A percentile compares a stretch with the other conserved stretches of the same genome.
Evolutionary conservation across 2,888 invertebrate species (phyloP).

Genomic region (Chrysotoxum bicinctum): DNA sequence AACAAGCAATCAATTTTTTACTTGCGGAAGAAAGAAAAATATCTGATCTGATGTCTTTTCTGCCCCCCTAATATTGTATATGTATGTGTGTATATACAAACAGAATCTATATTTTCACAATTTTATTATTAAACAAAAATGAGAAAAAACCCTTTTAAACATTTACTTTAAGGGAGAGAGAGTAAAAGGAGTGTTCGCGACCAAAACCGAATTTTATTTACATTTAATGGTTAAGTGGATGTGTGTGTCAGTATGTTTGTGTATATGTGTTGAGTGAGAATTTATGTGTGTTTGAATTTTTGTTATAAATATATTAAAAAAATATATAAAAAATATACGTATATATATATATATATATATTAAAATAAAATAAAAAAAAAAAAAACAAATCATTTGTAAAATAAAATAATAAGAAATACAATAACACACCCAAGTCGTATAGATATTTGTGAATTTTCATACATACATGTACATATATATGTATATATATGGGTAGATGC

Average conservation of each 20-base stretch:
- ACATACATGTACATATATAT: not conserved
- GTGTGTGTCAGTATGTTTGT: constrained; percentile 42
- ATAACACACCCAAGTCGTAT: constrained; percentile 18
- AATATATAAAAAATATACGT: no score
- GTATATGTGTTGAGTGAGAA: not conserved
- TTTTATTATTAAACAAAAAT: constrained; percentile 5
- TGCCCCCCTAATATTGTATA: not conserved
- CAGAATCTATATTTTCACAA: constrained; percentile 16
- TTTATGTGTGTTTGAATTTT: not conserved
- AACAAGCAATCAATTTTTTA: not conserved
- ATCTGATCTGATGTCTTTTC: not conserved
- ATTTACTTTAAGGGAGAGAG: constrained; percentile 60
- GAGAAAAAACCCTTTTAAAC: constrained; percentile 34
- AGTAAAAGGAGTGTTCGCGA: constrained; percentile 68
- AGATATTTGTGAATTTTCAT: constrained; percentile 5
- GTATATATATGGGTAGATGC: not conserved
- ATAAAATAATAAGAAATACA: not conserved
- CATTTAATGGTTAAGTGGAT: constrained; percentile 64
- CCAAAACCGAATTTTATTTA: constrained; percentile 72
- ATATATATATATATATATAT: not conserved
- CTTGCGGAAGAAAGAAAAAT: not conserved
- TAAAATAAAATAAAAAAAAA: not conserved
- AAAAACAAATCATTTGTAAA: constrained; percentile 9
- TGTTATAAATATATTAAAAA: constrained; percentile 5
- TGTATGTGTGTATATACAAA: not conserved